A percentile compares a stretch with the other conserved stretches of the same genome.
Conservation (phyloP, 2,888 invertebrate species). For the Malachius bipustulatus region DNA sequence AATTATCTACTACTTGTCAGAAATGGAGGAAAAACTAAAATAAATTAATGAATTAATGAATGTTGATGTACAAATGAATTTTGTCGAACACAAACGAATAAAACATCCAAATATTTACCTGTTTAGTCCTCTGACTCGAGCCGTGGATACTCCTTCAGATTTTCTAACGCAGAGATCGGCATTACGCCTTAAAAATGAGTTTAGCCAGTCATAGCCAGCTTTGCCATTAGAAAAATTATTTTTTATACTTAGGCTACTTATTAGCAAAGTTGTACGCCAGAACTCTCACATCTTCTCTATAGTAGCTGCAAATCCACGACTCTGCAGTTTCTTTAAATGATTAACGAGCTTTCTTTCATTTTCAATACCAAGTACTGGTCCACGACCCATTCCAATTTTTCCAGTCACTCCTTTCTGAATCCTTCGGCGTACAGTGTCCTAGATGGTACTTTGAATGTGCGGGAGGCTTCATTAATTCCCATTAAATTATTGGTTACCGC, state of each 20-base stretch:
- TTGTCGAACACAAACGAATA: neutral
- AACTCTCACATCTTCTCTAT: no score
- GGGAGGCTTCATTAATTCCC: no score
- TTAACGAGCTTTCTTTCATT: no score
- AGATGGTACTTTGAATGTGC: no score
- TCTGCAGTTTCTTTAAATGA: no score
- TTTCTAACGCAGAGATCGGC: neutral
- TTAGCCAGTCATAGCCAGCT: conserved; percentile 1
- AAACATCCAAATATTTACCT: neutral
- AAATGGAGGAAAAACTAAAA: neutral
- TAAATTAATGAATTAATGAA: neutral
- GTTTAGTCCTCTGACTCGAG: conserved; percentile 2
- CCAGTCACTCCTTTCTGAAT: no score
- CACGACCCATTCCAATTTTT: no score
- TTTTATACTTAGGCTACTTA: conserved; percentile 2
- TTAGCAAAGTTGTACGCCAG: conserved; percentile 2
- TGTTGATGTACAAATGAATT: conserved; percentile 1
- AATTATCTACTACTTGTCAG: conserved; percentile 2
- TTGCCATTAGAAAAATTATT: conserved; percentile 1
- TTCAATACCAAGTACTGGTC: no score
- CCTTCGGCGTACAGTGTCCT: no score
- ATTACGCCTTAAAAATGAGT: conserved; percentile 1
- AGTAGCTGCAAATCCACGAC: no score
- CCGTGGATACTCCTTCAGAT: neutral
- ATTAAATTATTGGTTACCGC: no score